Evolutionary conservation across 2,888 invertebrate genomes (phyloP), one percentile per base, ranked within the genome.

Genomic region (Platypus cylindrus): DNA sequence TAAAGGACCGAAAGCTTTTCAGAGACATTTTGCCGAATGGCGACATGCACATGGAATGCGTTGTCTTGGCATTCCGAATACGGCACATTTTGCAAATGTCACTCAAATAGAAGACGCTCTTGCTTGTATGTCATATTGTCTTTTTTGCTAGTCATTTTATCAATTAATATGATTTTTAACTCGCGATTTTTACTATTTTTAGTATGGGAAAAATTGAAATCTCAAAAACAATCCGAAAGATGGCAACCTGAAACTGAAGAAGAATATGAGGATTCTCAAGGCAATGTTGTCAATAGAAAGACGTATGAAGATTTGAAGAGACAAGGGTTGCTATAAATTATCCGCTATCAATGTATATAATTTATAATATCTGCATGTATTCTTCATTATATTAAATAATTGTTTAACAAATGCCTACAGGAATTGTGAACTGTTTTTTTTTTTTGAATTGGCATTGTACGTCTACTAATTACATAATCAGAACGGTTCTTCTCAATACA

Each of bases 71-170:
- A 98, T 99, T 48, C 98, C 98, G 0, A 99, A 99, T 62, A 99
- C 98, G 0, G 97, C 98, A 1, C 98, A 99, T 66, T 99, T 99
- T 66, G 97, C 98, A 1, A 99, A 98, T 61, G 97, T 99, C 22
- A 98, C 97, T 1, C 90, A 93, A 58, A 97, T 97, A 50, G 95
- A 95, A 61, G 97, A 97, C 61, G 97, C 97, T 0, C 71, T 97
- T 30, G 89, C 91, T 23, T 65, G 84, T 84, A 66, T 74, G 80
- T 41, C 29, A 5, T 7, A 20, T 5, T 9, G 5, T 20, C 7
- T 20, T 20, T 20, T 7, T 20, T 9, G 20, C 20, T 9, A 27
- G 8, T n/a, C n/a, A n/a, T n/a, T n/a, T n/a, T n/a, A n/a, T n/a
- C n/a, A n/a, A n/a, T n/a, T n/a, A n/a, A n/a, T n/a, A n/a, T n/a